A percentile compares a stretch with the other conserved stretches of the same genome.
These are phyloP conservation scores for Cyphomyrus plagiostoma DNA, from an alignment of 2,113 vertebrate genomes.

Conservation along the genomic window DNA sequence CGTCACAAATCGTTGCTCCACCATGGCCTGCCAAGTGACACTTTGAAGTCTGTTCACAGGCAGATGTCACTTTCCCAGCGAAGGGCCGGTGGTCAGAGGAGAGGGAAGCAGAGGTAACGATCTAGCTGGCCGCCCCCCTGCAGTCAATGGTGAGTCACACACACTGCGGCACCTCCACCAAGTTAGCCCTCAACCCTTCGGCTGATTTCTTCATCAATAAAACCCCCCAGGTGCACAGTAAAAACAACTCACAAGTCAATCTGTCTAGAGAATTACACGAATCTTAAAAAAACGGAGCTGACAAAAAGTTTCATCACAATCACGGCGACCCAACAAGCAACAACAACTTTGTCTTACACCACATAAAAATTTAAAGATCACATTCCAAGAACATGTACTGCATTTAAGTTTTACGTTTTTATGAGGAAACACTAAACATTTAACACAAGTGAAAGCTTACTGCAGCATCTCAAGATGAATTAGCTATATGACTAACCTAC, in stretches of 20 bases:
- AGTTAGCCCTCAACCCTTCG: background rate
- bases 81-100: background rate
- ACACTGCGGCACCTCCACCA: background rate
- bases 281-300: background rate
- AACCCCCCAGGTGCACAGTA: background rate
- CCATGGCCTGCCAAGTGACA: constrained; percentile 9
- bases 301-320: background rate
- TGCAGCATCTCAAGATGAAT: background rate
- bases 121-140: background rate
- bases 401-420: background rate
- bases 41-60: constrained; percentile 34
- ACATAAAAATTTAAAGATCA: background rate
- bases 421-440: background rate
- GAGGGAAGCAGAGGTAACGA: background rate
- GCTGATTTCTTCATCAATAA: constrained; percentile 10
- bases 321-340: background rate
- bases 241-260: background rate
- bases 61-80: constrained; percentile 28
- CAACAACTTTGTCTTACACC: background rate
- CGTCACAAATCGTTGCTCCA: constrained; percentile 19
- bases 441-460: background rate
- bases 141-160: background rate
- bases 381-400: background rate
- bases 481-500: background rate
- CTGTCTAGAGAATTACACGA: background rate